Base-by-base conservation (phyloP, 2,113 vertebrate genomes). In the Coptodon bakossiorum region DNA sequence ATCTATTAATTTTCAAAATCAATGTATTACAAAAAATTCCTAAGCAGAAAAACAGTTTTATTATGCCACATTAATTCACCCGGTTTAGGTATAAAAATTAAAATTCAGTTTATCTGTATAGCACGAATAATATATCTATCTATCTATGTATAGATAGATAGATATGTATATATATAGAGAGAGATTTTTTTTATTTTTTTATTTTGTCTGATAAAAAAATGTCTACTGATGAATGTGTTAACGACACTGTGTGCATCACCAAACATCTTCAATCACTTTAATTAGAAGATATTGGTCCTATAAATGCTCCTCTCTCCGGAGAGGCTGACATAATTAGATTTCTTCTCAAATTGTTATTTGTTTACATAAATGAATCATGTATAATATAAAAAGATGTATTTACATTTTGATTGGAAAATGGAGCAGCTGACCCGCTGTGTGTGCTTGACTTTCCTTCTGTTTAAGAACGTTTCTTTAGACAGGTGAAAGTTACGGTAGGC, bases 381-480 rank as follows among this genome's bases (percentile, higher is more conserved):
- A 22, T 66, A 66, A 66, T 11, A 66, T 66, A 22, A 22, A 5
- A 66, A 66, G 2, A 66, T 66, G 31, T 38, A 38, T 22, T 66
- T 13, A 38, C 61, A 66, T 66, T 66, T 66, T 38, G 19, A 12
- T 13, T 66, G 34, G 1, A 66, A 22, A 3, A 1, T 66, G 11
- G 19, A 13, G 34, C 10, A 66, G 34, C 61, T 3, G 34, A 1
- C 0, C 19, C 0, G 0, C 17, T 8, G 6, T 38, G 61, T 22
- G 7, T 66, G 3, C 19, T 13, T 66, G 61, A 66, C 31, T 66
- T 13, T 13, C 19, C 2, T n/a, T 66, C 0, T 38, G 34, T 66
- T 66, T 66, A n/a, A 13, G 31, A 7, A 66, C 2, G 0, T 66
- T 38, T 66, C 19, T 0, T 66, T 38, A 13, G 19, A 66, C 2